Base-by-base conservation (phyloP, 37 sponge, comb jelly and placozoan genomes). In the Aplysina aerophoba region DNA sequence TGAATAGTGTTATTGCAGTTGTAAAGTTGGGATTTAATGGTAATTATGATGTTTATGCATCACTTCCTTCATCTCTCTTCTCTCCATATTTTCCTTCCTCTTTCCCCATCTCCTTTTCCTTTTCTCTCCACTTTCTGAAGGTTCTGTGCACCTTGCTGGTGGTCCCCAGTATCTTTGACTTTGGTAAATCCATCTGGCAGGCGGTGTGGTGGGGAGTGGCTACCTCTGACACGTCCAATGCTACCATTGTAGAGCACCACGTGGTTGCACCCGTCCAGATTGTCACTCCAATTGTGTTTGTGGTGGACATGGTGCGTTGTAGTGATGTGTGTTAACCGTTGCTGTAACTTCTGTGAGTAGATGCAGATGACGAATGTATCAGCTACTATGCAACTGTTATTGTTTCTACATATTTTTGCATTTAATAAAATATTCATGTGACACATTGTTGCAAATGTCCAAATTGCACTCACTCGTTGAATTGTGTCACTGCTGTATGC, bases 241-340 rank as follows among this genome's bases (percentile, higher is more conserved):
- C 57, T 34, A 28, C 54, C 28, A 16, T 28, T 5, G 22, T 22
- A 0, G 19, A 27, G 3, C 59, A 79, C 28, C 44, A 78, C 0
- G 16, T 22, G 20, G 83, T 58, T 19, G 91, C 89, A 2, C 28
- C 56, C 39, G 91, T 81, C 30, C 89, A 91, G 65, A 81, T 91
- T 37, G 59, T 90, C 16, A 79, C 94, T 35, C 91, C 94, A n/a
- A 40, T 83, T 15, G 61, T 88, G 27, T 67, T 94, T 37, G 65
- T 50, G 1, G 12, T 88, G 24, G 62, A 88, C 36, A 87, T 87
- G 87, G 91, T 91, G 28, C 75, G 83, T 57, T 17, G 24, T 14
- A 62, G 78, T 21, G 38, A 16, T 11, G 50, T 44, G 50, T 44
- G 50, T 8, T 44, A 20, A 15, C n/a, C n/a, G n/a, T 58, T 21